Base-by-base conservation (phyloP, 2,888 invertebrate genomes). In the Muscina levida region DNA sequence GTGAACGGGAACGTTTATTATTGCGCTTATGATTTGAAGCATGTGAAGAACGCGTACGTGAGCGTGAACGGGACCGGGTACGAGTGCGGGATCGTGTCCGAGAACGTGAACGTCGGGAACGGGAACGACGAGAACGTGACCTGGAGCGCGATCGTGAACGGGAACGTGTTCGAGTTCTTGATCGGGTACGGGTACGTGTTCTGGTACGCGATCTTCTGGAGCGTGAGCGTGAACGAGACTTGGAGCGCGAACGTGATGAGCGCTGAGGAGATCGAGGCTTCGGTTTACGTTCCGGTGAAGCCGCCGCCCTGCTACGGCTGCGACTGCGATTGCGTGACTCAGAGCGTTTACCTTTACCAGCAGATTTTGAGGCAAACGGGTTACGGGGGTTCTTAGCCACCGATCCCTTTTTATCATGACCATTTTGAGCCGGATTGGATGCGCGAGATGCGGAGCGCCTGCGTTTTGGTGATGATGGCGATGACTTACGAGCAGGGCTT, bases 1-100 rank as follows among this genome's bases (percentile, higher is more conserved):
- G 84, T 1, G 89, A 89, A 19, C 91, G 87, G 2, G 91, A 90
- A 62, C 91, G 91, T 10, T 90, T 88, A 6, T 88, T 88, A 65
- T 90, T 90, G 72, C 87, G 90, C 56, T 91, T 90, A 46, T 87
- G 88, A 44, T 17, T 84, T 75, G 81, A 77, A 68, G 88, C 89
- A 78, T 85, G 85, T 5, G 87, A 86, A 39, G 87, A 88, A 73
- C 85, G 85, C 19, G 88, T 85, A 22, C 86, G 86, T 53, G 84
- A 84, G 42, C 87, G 86, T 56, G 85, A 86, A 72, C 86, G 83
- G 1, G 71, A 53, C 48, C 71, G 57, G 53, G 76, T 82, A 65
- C 86, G 86, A 66, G 84, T 85, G 71, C 85, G 85, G 1, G 84
- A 83, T 6, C 83, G 83, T 39, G 85, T 84, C 5, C 10, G 70